Conservation (phyloP, 2,888 invertebrate species). For the Xylophagus ater region DNA sequence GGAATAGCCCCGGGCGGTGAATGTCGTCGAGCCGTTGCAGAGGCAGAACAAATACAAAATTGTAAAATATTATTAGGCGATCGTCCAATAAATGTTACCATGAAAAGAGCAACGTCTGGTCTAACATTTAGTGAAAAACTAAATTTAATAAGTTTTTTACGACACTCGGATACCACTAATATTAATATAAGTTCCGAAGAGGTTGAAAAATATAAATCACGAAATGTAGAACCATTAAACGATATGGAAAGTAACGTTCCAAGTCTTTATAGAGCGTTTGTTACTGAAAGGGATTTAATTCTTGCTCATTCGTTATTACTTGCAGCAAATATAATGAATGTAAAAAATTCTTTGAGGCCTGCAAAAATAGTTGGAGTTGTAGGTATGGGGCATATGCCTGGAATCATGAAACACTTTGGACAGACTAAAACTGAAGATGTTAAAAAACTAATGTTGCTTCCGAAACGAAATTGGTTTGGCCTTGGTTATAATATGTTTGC, state of each 20-base stretch:
- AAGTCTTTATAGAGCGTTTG: slow-evolving; percentile 71
- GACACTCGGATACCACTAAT: neutral
- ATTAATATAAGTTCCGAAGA: slow-evolving; percentile 51
- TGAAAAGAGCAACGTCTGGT: slow-evolving; percentile 71
- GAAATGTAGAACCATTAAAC: slow-evolving; percentile 43
- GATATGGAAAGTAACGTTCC: slow-evolving; percentile 80
- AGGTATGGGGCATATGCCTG: slow-evolving; percentile 84
- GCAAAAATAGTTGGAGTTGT: slow-evolving; percentile 81
- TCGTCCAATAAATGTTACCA: slow-evolving; percentile 76
- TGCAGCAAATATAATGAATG: slow-evolving; percentile 38
- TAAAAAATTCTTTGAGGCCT: slow-evolving; percentile 27
- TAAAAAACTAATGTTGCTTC: slow-evolving; percentile 16
- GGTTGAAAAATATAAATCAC: slow-evolving; percentile 76
- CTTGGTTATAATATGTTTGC: too few relatives aligned
- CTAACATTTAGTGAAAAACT: slow-evolving; percentile 77
- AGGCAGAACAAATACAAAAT: slow-evolving; percentile 52
- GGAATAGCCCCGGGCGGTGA: slow-evolving; percentile 97
- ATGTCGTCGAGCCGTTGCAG: slow-evolving; percentile 74
- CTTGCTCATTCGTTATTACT: slow-evolving; percentile 71
- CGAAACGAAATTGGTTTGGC: slow-evolving; percentile 6
- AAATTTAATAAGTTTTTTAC: slow-evolving; percentile 23
- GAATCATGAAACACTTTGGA: slow-evolving; percentile 32
- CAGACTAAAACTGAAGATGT: slow-evolving; percentile 17
- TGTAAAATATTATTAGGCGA: slow-evolving; percentile 81
- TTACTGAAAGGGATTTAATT: slow-evolving; percentile 81